phyloP scores from a whole-genome alignment of 2,113 vertebrate species.

The Echinops telfairi region DNA sequence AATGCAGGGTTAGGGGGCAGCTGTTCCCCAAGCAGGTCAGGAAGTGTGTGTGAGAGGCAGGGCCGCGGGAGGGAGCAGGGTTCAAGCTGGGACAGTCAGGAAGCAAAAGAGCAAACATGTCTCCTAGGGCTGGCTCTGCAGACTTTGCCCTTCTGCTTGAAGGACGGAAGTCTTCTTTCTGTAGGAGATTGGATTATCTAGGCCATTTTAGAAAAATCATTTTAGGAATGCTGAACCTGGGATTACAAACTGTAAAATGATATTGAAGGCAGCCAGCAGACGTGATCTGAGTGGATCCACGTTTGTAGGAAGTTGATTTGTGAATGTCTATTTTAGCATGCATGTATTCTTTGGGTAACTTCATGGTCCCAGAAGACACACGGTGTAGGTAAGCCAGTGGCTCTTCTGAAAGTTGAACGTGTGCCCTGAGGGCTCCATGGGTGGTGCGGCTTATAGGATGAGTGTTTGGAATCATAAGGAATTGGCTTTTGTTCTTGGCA shows the following conservation, averaged over 20 bases:
- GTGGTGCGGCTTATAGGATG: background rate
- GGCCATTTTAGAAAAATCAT: background rate
- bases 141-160: background rate
- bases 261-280: background rate
- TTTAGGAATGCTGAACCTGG: slow-evolving; percentile 12
- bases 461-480: slow-evolving; percentile 11
- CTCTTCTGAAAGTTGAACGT: background rate
- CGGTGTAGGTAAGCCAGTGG: background rate
- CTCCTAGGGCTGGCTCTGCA: background rate
- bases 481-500: slow-evolving; percentile 14
- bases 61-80: background rate
- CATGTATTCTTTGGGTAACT: background rate
- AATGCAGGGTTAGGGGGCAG: slow-evolving; percentile 36
- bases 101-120: background rate
- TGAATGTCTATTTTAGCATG: slow-evolving; percentile 11
- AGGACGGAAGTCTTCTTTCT: slow-evolving; percentile 1
- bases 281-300: slow-evolving; percentile 15
- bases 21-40: slow-evolving; percentile 24
- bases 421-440: background rate
- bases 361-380: background rate
- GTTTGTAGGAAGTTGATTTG: slow-evolving; percentile 40
- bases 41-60: background rate
- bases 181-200: background rate
- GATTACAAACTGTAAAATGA: background rate
- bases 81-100: background rate